Base-by-base conservation (phyloP, 2,797 vertebrate genomes). In the Lophius americanus region DNA sequence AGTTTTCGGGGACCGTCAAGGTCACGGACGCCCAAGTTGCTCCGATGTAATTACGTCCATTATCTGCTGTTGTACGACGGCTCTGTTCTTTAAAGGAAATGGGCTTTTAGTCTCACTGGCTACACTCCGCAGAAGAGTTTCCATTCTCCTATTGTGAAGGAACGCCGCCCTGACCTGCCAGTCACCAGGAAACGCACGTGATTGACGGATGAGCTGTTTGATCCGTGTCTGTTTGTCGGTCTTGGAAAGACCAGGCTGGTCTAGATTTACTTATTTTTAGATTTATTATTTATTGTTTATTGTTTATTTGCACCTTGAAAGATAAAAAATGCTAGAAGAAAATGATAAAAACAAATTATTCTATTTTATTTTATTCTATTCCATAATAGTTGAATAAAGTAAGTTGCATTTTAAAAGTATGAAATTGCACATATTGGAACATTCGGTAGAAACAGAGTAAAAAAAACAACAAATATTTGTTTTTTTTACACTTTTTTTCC, bases 31-130 rank as follows among this genome's bases (percentile, higher is more conserved):
- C 69, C 78, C 74, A 41, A 80, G 70, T 86, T 77, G 68, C 68
- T 62, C 71, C 64, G 87, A 79, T 88, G 83, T 88, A 89, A 90
- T 90, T 91, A 83, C 38, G 68, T 86, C 86, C 75, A 91, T 91
- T 90, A 90, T 91, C 88, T 85, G 75, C 56, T 77, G 85, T 86
- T 81, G 65, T 84, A 81, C 81, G 70, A 63, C 58, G 67, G 64
- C 71, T 66, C 63, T 71, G 73, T 82, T 89, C 82, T 86, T 89
- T 88, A 78, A 90, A 88, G 78, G 85, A 86, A 88, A 86, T 90
- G 81, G 76, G 66, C 74, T 88, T 85, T 23, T 78, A 72, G 71
- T 83, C 70, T 83, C 67, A 64, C 73, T 82, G 77, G 66, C 68
- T 73, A 32, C 62, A 6, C 69, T 77, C 43, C 39, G 6, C 62